Percentiles rank a stretch among this genome's conserved stretches.
Conservation (phyloP, 1,140 invertebrate species). For the Bombus waltoni region DNA sequence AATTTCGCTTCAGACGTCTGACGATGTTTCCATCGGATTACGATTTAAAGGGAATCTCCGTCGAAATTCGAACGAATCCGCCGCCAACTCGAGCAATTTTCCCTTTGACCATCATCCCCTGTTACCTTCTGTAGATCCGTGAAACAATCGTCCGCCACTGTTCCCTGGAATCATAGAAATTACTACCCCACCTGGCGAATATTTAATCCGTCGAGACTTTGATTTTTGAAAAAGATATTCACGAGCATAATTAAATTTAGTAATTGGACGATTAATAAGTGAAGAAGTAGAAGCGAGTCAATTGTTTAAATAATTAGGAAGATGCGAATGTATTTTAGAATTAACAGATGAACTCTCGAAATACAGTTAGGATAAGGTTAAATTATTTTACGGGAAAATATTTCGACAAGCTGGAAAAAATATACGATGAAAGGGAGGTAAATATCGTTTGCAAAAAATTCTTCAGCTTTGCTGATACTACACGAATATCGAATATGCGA, state of each 20-base stretch:
- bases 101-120: background rate
- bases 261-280: too few relatives aligned
- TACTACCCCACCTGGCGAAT: too few relatives aligned
- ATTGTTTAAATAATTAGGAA: background rate
- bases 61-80: background rate
- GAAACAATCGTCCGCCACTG: background rate
- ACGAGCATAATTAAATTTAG: too few relatives aligned
- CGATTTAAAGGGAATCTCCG: conserved; percentile 46
- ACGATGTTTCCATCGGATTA: conserved; percentile 53
- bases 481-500: background rate
- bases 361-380: too few relatives aligned
- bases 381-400: background rate
- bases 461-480: background rate
- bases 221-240: too few relatives aligned
- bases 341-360: background rate
- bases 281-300: too few relatives aligned
- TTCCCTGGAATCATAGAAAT: background rate
- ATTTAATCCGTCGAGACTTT: too few relatives aligned
- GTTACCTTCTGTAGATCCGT: background rate
- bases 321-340: background rate
- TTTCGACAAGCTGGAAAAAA: background rate
- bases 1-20: conserved; percentile 40
- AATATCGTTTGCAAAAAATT: conserved; percentile 9
- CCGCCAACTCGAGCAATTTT: background rate
- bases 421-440: background rate